These are phyloP conservation scores for Parazoanthus swiftii DNA, from an alignment of 92 coral and sea anemone genomes.

Conservation along the genomic window DNA sequence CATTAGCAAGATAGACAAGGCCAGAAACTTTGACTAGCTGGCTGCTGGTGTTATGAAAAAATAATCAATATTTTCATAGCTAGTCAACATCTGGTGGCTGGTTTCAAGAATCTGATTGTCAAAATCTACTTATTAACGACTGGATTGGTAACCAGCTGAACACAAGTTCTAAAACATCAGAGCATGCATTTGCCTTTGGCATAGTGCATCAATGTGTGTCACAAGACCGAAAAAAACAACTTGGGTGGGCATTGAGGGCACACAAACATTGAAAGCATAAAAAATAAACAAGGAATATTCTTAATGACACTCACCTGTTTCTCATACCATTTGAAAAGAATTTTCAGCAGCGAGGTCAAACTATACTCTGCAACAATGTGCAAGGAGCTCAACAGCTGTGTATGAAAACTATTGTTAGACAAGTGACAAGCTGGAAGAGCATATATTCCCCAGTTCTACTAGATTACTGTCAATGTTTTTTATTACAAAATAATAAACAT, in stretches of 20 bases:
- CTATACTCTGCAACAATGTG: slow-evolving; percentile 91
- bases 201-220: too few species aligned
- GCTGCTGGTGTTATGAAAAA: too few species aligned
- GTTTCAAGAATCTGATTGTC: background rate
- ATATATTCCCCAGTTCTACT: background rate
- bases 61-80: background rate
- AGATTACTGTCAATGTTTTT: background rate
- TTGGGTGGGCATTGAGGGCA: too few species aligned
- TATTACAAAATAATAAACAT: background rate
- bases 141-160: background rate
- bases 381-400: slow-evolving; percentile 86
- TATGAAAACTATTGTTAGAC: background rate
- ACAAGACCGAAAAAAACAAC: background rate
- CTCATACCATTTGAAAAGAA: slow-evolving; percentile 94
- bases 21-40: too few species aligned
- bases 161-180: background rate
- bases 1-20: too few species aligned
- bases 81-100: background rate
- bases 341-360: slow-evolving; percentile 84
- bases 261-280: too few species aligned
- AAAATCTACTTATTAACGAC: too few species aligned
- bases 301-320: slow-evolving; percentile 70
- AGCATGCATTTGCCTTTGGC: background rate
- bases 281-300: background rate
- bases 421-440: background rate